Percentiles rank a stretch among this genome's conserved stretches.
Conservation (phyloP, 2,797 vertebrate genomes). For the Mionectes olivaceus region DNA sequence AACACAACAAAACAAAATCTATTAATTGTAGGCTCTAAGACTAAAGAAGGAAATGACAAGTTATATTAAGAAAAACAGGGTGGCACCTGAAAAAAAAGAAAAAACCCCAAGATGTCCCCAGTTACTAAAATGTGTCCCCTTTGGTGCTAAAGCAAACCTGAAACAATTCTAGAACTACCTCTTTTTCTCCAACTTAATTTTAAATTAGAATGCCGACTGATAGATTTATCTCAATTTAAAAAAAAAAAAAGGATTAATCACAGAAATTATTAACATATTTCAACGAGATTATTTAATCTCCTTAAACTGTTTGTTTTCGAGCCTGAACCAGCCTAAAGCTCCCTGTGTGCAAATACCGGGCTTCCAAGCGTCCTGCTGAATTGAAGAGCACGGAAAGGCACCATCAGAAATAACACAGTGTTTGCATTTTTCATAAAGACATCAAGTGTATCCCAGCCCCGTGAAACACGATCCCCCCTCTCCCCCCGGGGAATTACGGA, state of each 20-base stretch:
- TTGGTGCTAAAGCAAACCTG: not conserved
- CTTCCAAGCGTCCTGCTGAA: constrained; percentile 13
- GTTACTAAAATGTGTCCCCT: not conserved
- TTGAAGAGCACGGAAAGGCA: not conserved
- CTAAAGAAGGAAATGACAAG: constrained; percentile 57
- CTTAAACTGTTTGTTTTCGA: constrained; percentile 15
- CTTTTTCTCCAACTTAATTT: not conserved
- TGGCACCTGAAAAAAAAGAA: not conserved
- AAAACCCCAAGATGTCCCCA: not conserved
- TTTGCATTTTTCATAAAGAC: constrained; percentile 71
- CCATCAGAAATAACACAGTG: constrained; percentile 50
- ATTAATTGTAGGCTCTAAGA: constrained; percentile 34
- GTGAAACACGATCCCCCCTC: constrained; percentile 39
- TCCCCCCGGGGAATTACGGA: not conserved
- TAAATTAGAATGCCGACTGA: not conserved
- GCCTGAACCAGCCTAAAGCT: not conserved
- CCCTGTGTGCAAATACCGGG: not conserved
- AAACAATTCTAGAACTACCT: not conserved
- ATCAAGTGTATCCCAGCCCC: constrained; percentile 52
- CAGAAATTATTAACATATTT: not conserved
- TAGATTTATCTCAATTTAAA: not conserved
- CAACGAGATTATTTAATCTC: not conserved
- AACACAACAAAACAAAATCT: constrained; percentile 39
- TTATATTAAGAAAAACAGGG: constrained; percentile 39
- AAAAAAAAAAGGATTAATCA: not conserved